These are phyloP conservation scores for Leptonema lineaticorne DNA, from an alignment of 1,140 invertebrate species.

Conservation along the genomic window DNA sequence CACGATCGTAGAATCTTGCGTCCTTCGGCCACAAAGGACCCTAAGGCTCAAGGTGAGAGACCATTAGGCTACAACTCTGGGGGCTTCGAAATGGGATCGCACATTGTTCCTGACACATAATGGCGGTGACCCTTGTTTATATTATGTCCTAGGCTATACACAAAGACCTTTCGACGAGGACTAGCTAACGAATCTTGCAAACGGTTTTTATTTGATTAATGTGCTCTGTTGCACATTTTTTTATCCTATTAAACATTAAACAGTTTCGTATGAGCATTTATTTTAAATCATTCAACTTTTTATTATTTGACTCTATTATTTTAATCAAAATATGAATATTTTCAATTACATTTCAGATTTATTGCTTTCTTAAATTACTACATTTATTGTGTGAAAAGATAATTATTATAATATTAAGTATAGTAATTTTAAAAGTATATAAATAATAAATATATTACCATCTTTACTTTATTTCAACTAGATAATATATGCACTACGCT, in stretches of 20 bases:
- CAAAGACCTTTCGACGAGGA: no score
- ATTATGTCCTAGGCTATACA: constrained; percentile 28
- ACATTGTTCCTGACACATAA: constrained; percentile 42
- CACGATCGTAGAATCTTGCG: neutral
- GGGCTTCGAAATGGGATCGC: constrained; percentile 26
- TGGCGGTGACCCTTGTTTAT: constrained; percentile 42
- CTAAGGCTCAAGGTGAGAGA: constrained; percentile 18
- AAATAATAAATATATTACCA: no score
- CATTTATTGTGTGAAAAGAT: no score
- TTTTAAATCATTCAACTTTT: neutral
- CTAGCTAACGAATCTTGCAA: constrained; percentile 38
- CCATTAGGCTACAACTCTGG: constrained; percentile 2
- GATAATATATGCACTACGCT: no score
- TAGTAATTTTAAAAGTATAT: no score
- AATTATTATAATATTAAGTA: no score
- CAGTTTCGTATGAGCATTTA: neutral
- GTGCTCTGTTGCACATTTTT: constrained; percentile 33
- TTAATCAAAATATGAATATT: neutral
- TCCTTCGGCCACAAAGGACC: constrained; percentile 22
- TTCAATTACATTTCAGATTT: neutral
- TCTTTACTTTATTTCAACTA: no score
- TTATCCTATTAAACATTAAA: neutral
- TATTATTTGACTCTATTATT: neutral
- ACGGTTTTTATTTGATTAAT: constrained; percentile 41
- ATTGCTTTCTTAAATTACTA: neutral